Evolutionary conservation across 2,888 invertebrate genomes (phyloP).

Genomic region (Eledona agricola): DNA sequence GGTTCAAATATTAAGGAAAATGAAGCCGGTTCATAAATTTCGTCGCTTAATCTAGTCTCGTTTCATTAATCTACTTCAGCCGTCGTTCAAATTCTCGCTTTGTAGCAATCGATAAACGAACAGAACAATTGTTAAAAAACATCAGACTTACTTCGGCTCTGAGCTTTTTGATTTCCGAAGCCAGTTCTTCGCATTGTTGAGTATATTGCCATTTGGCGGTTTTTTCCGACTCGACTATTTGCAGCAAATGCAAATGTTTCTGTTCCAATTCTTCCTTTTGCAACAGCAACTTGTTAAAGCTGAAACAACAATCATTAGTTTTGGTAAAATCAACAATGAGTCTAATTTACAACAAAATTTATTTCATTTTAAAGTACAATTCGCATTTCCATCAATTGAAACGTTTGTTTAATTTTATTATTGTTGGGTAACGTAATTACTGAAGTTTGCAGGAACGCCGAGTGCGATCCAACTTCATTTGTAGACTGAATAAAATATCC

Average conservation of each 20-base stretch:
- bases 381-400: no score
- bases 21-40: neutral
- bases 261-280: slow-evolving; percentile 93
- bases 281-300: slow-evolving; percentile 87
- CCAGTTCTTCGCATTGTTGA: slow-evolving; percentile 90
- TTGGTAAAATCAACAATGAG: slow-evolving; percentile 1
- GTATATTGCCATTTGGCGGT: slow-evolving; percentile 94
- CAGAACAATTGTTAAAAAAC: slow-evolving; percentile 6
- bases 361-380: no score
- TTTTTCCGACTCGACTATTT: slow-evolving; percentile 90
- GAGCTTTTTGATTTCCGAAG: slow-evolving; percentile 87
- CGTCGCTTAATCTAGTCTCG: neutral
- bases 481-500: no score
- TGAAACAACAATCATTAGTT: slow-evolving; percentile 58
- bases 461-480: no score
- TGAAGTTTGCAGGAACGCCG: no score
- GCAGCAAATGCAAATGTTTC: slow-evolving; percentile 87
- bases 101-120: slow-evolving; percentile 9
- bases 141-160: slow-evolving; percentile 76
- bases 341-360: neutral
- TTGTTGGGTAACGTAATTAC: no score
- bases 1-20: no score
- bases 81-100: slow-evolving; percentile 4
- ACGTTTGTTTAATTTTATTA: no score
- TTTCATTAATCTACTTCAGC: slow-evolving; percentile 1